Evolutionary conservation across 2,797 vertebrate genomes (phyloP).

Genomic region (Cirrhinus mrigala): DNA sequence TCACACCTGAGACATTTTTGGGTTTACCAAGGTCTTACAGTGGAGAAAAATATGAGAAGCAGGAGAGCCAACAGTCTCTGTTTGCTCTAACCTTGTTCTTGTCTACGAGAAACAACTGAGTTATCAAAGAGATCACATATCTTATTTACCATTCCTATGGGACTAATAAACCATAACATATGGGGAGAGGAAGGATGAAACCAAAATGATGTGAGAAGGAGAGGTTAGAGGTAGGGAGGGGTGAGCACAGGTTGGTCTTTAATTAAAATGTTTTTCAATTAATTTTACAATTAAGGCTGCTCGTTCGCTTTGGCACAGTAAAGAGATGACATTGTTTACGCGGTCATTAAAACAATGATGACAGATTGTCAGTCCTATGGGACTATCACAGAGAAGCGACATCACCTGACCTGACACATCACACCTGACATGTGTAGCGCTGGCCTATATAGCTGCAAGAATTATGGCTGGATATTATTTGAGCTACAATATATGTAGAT

Average conservation of each 20-base stretch:
- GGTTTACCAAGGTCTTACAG: no score
- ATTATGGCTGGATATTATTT: neutral
- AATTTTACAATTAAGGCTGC: slow-evolving; percentile 82
- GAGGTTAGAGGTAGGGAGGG: slow-evolving; percentile 63
- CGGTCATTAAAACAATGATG: slow-evolving; percentile 81
- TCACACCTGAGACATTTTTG: neutral
- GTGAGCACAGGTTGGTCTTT: slow-evolving; percentile 74
- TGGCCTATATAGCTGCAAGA: neutral
- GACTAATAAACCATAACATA: slow-evolving; percentile 37
- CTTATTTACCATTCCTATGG: neutral
- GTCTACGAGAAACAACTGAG: neutral
- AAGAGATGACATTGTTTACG: slow-evolving; percentile 77
- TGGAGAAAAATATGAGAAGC: neutral
- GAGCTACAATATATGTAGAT: neutral
- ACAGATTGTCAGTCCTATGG: slow-evolving; percentile 77
- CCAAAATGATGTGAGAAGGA: slow-evolving; percentile 19
- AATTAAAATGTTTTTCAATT: slow-evolving; percentile 84
- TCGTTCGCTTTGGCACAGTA: slow-evolving; percentile 79
- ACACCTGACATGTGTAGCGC: slow-evolving; percentile 17
- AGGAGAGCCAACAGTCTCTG: neutral
- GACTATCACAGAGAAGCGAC: slow-evolving; percentile 72
- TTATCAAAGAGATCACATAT: neutral
- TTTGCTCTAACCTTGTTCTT: neutral
- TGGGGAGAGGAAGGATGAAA: slow-evolving; percentile 13
- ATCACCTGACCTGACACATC: slow-evolving; percentile 72